Base-by-base conservation (phyloP, 1,140 invertebrate genomes). In the Rhyzopertha dominica region DNA sequence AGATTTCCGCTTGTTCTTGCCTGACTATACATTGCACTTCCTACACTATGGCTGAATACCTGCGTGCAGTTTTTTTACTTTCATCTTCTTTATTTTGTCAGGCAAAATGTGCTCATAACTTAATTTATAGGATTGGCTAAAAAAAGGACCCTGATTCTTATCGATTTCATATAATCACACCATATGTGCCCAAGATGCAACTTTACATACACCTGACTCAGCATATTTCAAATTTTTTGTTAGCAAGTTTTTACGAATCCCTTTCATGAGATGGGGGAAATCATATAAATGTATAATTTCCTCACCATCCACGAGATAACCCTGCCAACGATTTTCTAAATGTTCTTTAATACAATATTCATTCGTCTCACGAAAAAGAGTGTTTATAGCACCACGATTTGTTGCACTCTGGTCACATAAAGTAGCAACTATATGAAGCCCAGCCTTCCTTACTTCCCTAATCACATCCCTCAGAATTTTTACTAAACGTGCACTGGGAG, bases 201-300 rank as follows among this genome's bases (percentile, higher is more conserved):
- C 22, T 25, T 26, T 40, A 5, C 10, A 12, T 16, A n/a, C 29
- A 9, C 22, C 35, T 29, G 54, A 18, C 18, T 14, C 18, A 3
- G 10, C 16, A 30, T 37, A 53, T 36, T 42, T 39, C 37, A 57
- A 36, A 32, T 59, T 31, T 44, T 61, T 59, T 4, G 31, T 54
- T 12, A 57, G 17, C 29, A 61, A 44, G 47, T 59, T 59, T 41
- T 62, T 58, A 13, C 58, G 14, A 7, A 62, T 45, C 4, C 58
- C 46, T 43, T 62, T 62, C 7, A 62, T 36, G 4, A 63, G 31
- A 28, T 63, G 59, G n/a, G 61, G 59, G 26, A 55, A 44, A 38
- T 58, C 55, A 43, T 49, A 58, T 4, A 59, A 29, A 14, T 54
- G 57, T 12, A 58, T 17, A 14, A 58, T 50, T 47, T 56, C 46